These are phyloP conservation scores for Xiphorhynchus erythropygius DNA, from an alignment of 2,797 vertebrate genomes.

Conservation along the genomic window DNA sequence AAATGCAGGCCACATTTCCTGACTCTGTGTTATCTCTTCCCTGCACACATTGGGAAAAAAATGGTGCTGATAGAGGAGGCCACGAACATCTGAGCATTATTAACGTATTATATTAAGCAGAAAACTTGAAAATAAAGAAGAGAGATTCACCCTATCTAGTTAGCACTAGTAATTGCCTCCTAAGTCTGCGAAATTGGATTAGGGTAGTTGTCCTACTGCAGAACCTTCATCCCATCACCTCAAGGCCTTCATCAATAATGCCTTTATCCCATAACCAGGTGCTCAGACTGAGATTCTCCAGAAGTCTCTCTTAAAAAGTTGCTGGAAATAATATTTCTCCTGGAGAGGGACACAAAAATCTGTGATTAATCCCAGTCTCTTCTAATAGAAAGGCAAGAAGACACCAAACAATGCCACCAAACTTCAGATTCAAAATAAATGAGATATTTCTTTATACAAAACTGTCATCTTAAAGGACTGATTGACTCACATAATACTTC, in stretches of 20 bases:
- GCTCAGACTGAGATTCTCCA: background rate
- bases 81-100: background rate
- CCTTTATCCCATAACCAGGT: background rate
- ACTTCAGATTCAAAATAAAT: background rate
- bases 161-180: background rate
- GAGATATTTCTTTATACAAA: background rate
- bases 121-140: background rate
- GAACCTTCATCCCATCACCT: background rate
- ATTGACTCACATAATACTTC: background rate
- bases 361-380: background rate
- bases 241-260: background rate
- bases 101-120: background rate
- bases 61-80: background rate
- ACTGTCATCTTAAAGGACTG: background rate
- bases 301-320: background rate
- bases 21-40: background rate
- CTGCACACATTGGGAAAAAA: background rate
- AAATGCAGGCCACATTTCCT: background rate
- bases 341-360: background rate
- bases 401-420: background rate
- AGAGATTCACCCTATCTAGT: background rate
- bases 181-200: background rate
- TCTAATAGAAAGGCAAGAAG: background rate
- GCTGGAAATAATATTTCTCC: background rate
- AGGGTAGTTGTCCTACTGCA: background rate